Evolutionary conservation across 2,888 invertebrate genomes (phyloP), one percentile per base, ranked within the genome.

Genomic region (Eupithecia vulgata): DNA sequence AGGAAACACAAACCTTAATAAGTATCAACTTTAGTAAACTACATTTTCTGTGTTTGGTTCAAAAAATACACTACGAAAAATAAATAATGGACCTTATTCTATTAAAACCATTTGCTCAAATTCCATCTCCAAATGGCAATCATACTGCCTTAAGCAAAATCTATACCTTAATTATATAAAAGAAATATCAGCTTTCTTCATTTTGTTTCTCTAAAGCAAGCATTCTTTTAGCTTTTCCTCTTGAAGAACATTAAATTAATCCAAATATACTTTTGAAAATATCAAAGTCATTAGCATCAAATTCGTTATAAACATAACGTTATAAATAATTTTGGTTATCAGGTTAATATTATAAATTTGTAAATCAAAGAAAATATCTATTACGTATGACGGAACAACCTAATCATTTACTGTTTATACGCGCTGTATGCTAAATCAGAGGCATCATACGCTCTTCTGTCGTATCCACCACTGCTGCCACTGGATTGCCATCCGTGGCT

Each of bases 391-490:
- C 25, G 25, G 21, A 12, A 25, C 21, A 13, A 57, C 12, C 25
- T 25, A 57, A 12, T 25, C 21, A 21, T 57, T 52, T 88, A 83
- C 67, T 81, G 84, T 73, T 92, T 93, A 84, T 97, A 96, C 0
- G 96, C 96, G 48, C 96, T 95, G 89, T 97, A 98, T 1, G 97
- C 97, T 74, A 97, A 84, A 76, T 96, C 96, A 8, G 90, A 86
- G 1, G 86, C 87, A 67, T 95, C 94, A 30, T 95, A 88, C 0
- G 96, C 95, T 70, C 97, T 95, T 78, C 97, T 95, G 87, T 97
- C 97, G 80, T 83, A 86, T 17, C 86, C 86, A 5, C 79, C 78
- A 25, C 78, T 74, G 66, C 94, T 89, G 10, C 96, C 95, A 59
- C 79, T 76, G 25, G 83, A 74, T 90, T 95, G 94, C 78, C 94